A percentile compares a stretch with the other conserved stretches of the same genome.
Conservation (phyloP, 2,888 invertebrate species). For the Tachystola acroxantha region DNA sequence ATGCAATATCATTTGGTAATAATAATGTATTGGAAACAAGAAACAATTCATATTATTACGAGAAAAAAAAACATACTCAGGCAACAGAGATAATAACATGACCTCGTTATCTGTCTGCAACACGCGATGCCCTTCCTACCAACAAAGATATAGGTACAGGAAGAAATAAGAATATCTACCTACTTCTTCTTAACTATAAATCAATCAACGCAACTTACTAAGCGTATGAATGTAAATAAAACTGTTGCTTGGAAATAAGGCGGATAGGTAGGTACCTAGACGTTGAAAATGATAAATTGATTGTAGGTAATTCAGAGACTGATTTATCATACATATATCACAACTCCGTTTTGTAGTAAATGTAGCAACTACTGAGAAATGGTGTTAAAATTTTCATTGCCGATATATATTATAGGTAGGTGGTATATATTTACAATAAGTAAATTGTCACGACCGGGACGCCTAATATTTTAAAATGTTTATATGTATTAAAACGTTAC, state of each 20-base stretch:
- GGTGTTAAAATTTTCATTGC: no score
- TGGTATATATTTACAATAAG: background rate
- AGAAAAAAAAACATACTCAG: background rate
- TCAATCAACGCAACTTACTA: constrained; percentile 1
- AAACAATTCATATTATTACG: no score
- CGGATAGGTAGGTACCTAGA: no score
- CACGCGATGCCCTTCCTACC: constrained; percentile 39
- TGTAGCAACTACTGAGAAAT: no score
- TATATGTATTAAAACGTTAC: no score
- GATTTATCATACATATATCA: no score
- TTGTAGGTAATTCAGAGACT: no score
- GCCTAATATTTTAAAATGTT: no score
- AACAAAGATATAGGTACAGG: constrained; percentile 26
- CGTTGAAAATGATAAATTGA: background rate
- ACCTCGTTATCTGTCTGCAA: constrained; percentile 53
- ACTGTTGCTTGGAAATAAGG: background rate
- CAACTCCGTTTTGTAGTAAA: no score
- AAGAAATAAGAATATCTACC: constrained; percentile 28
- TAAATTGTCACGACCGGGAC: no score
- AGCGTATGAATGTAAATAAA: background rate
- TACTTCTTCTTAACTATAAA: constrained; percentile 16
- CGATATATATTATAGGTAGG: background rate
- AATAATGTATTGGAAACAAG: no score
- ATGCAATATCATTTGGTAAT: no score
- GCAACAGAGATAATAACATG: constrained; percentile 36